Conservation (phyloP, 1,140 invertebrate species). For the Leptinotarsa undecemlineata region DNA sequence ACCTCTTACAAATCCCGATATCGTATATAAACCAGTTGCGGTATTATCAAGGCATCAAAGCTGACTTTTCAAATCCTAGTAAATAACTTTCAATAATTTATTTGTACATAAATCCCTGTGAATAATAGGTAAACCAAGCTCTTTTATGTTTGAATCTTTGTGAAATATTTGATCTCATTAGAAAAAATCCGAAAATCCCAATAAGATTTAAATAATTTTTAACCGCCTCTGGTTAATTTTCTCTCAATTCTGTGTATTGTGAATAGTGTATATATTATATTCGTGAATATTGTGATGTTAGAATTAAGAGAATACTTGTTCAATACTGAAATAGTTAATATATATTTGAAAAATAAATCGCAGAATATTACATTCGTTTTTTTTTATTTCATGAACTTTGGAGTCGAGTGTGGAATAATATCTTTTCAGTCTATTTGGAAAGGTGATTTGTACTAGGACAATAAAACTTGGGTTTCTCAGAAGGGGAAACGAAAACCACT, state of each 20-base stretch:
- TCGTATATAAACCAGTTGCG: slow-evolving; percentile 58
- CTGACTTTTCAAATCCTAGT: slow-evolving; percentile 39
- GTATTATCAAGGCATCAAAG: slow-evolving; percentile 57
- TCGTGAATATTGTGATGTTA: slow-evolving; percentile 27
- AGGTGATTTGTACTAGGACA: no score
- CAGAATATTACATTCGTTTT: no score
- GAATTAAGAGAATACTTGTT: slow-evolving; percentile 20
- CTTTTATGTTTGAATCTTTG: slow-evolving; percentile 18
- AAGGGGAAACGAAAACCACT: not conserved
- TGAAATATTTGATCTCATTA: no score
- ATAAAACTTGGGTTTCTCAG: not conserved
- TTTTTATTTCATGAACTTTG: no score
- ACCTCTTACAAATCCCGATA: slow-evolving; percentile 54
- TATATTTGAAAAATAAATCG: no score
- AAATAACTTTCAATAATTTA: no score
- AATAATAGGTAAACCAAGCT: not conserved
- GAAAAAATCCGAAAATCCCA: no score
- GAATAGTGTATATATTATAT: not conserved
- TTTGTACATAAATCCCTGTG: no score
- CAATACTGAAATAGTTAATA: slow-evolving; percentile 9
- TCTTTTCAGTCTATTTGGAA: no score
- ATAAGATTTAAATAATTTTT: not conserved
- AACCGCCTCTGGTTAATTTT: not conserved
- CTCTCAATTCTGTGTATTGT: not conserved
- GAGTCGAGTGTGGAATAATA: no score